Evolutionary conservation across 2,113 vertebrate genomes (phyloP), one percentile per base, ranked within the genome.

Genomic region (Lamprologus ornatipinnis): DNA sequence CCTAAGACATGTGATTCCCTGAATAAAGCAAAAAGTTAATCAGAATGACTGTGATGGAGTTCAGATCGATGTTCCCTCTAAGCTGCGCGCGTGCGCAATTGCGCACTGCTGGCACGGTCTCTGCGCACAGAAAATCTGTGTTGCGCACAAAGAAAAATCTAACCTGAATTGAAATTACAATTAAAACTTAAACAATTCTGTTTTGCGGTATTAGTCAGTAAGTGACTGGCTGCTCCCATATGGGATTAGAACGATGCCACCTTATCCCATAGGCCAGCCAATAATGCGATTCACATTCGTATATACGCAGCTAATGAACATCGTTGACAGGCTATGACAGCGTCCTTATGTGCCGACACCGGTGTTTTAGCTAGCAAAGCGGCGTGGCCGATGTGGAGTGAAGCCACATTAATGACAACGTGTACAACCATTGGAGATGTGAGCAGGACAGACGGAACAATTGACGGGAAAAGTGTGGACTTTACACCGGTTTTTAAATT

Each of bases 361-460:
- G 6, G 0, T 23, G 21, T 23, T 55, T 23, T 55, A 55, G 21
- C 53, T 7, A 23, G 53, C 53, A 55, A 55, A 55, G 53, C 17
- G 2, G 53, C 10, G 0, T 54, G 6, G 53, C 53, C 0, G 2
- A 19, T 3, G 47, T n/a, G 5, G 9, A 10, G 2, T 3, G 10
- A 54, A 54, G 6, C 53, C 53, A 54, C 10, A 0, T 23, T 54
- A 54, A 54, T 54, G 10, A 23, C 53, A 23, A 54, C 2, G 0
- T 23, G 53, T 6, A 51, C 2, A n/a, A 51, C 49, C 53, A 55
- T 13, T 55, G 21, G 21, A 23, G 53, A 54, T 55, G 53, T 55
- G 21, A 23, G 53, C 53, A 55, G 53, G 53, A 55, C 53, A 55
- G 53, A 55, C 2, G 6, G 53, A 55, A 23, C 21, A 55, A 55